phyloP scores from a whole-genome alignment of 2,113 vertebrate species.

The Hippoglossus stenolepis region DNA sequence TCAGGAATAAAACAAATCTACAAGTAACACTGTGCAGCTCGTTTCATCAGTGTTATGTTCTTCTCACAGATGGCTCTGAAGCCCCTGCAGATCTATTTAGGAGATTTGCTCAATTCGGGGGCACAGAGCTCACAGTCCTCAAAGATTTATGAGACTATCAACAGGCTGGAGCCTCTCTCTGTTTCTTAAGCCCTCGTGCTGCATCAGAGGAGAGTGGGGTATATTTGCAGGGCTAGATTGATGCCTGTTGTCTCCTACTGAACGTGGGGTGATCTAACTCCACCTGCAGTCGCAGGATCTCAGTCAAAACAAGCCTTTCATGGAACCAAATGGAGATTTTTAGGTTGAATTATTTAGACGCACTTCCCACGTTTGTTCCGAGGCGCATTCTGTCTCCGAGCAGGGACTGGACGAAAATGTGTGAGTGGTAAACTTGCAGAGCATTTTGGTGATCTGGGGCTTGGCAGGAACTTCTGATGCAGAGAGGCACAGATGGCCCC shows the following conservation, averaged over 20 bases:
- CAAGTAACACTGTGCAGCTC: conserved; percentile 17
- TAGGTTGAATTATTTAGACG: conserved; percentile 21
- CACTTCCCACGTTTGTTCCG: conserved; percentile 13
- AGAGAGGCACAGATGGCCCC: conserved; percentile 55
- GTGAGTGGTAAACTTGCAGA: conserved; percentile 27
- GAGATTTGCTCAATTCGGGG: conserved; percentile 40
- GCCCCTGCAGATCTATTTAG: conserved; percentile 10
- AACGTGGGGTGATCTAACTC: conserved; percentile 3
- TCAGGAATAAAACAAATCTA: conserved; percentile 29
- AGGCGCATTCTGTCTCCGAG: conserved; percentile 24
- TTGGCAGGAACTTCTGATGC: conserved; percentile 24
- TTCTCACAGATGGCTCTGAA: not conserved
- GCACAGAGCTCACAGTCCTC: conserved; percentile 1
- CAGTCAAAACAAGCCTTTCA: not conserved
- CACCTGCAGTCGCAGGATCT: not conserved
- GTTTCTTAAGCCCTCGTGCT: conserved; percentile 11
- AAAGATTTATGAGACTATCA: conserved; percentile 47
- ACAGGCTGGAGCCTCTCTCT: conserved; percentile 10
- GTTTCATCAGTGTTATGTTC: conserved; percentile 10
- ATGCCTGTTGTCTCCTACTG: conserved; percentile 18
- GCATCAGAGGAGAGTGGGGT: not conserved
- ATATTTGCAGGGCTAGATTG: not conserved
- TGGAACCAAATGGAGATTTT: conserved; percentile 13
- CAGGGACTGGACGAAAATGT: conserved; percentile 19
- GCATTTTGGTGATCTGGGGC: conserved; percentile 23